These are phyloP conservation scores for Eupithecia vulgata DNA, from an alignment of 2,888 invertebrate species.

Conservation along the genomic window DNA sequence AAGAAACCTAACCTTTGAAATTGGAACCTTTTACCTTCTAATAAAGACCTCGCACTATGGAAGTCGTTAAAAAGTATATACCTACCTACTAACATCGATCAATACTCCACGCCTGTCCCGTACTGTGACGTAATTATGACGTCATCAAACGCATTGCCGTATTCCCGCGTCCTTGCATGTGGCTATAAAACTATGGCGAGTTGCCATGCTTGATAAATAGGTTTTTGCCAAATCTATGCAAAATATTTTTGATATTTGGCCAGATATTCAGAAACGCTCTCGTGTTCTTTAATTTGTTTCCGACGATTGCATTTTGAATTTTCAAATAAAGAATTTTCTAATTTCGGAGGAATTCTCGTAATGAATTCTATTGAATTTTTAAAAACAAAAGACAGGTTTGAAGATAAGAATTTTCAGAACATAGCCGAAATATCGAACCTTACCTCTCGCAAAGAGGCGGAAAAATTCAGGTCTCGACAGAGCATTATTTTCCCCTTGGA, in stretches of 20 bases:
- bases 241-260: background rate
- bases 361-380: background rate
- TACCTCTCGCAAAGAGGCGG: no score
- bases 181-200: background rate
- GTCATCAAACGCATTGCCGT: slow-evolving; percentile 23
- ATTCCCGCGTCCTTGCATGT: slow-evolving; percentile 16
- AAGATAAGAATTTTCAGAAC: background rate
- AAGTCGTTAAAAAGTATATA: background rate
- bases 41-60: background rate
- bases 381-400: background rate
- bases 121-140: slow-evolving; percentile 6
- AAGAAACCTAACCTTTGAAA: background rate
- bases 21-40: background rate
- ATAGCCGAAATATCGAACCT: no score
- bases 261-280: background rate
- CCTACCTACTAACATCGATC: background rate
- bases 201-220: background rate
- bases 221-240: background rate
- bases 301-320: background rate
- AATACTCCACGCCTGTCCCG: background rate
- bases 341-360: background rate
- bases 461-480: no score
- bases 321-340: background rate
- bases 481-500: no score
- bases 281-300: background rate